phyloP scores from a whole-genome alignment of 1,140 invertebrate genomes.

The Penaeus indicus region DNA sequence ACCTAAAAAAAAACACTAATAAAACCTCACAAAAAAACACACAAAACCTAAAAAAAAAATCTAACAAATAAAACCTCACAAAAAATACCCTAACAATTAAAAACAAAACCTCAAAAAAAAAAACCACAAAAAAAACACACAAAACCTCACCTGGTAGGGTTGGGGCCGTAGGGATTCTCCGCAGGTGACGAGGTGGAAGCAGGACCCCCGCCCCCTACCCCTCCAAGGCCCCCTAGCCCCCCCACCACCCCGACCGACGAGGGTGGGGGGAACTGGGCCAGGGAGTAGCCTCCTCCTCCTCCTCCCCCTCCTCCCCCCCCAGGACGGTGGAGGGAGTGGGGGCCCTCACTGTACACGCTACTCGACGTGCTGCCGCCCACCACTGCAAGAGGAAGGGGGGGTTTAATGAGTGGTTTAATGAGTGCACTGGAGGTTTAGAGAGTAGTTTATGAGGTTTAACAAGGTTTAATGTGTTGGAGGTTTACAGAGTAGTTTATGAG shows the following conservation, averaged over 20 bases:
- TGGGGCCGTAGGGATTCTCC: conserved; percentile 56
- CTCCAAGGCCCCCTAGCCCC: neutral
- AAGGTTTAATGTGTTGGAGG: too few species aligned
- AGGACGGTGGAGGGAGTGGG: conserved; percentile 18
- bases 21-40: neutral
- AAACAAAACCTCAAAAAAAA: too few species aligned
- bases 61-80: neutral
- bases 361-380: conserved; percentile 65
- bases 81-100: too few species aligned
- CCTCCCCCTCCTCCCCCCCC: too few species aligned
- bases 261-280: conserved; percentile 48
- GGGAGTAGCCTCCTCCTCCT: conserved; percentile 51
- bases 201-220: neutral
- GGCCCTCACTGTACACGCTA: conserved; percentile 67
- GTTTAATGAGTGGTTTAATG: too few species aligned
- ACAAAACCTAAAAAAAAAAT: too few species aligned
- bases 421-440: too few species aligned
- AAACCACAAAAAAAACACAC: too few species aligned
- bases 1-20: neutral
- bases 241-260: conserved; percentile 33
- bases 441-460: too few species aligned
- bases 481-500: too few species aligned
- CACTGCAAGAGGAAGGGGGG: conserved; percentile 35
- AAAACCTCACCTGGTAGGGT: conserved; percentile 50
- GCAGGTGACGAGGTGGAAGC: conserved; percentile 33